These are phyloP conservation scores for Cacatua alba DNA, from an alignment of 2,113 vertebrate species.

Conservation along the genomic window DNA sequence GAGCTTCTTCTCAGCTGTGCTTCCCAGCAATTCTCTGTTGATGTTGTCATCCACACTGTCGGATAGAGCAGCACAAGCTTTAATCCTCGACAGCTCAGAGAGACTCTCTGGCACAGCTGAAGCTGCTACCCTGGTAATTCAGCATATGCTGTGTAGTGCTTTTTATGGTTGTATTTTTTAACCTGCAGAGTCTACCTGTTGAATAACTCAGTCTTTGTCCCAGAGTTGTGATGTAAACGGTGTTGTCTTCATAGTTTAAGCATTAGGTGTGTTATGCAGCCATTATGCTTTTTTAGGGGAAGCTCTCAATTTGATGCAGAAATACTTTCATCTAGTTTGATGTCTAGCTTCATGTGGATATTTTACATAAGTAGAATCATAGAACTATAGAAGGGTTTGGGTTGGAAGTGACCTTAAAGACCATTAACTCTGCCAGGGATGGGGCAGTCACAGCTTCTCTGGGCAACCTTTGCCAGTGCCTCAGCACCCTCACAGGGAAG, in stretches of 20 bases:
- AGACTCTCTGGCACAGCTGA: not conserved
- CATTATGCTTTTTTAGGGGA: not conserved
- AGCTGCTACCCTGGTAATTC: not conserved
- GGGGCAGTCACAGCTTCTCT: not conserved
- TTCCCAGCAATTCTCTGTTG: not conserved
- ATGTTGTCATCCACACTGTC: fast-evolving
- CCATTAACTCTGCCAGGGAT: not conserved
- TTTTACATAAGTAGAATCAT: not conserved
- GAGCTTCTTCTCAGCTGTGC: not conserved
- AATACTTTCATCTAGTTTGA: not conserved
- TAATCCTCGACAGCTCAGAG: not conserved
- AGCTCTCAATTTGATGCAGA: not conserved
- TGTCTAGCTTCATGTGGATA: not conserved
- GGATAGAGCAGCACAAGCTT: not conserved
- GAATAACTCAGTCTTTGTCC: not conserved
- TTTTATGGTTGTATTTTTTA: not conserved
- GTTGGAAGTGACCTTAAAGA: not conserved
- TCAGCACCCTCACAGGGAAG: not conserved
- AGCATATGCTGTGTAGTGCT: not conserved
- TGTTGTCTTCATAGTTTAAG: not conserved
- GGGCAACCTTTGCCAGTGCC: not conserved
- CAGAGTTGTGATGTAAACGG: not conserved
- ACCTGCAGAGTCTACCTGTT: not conserved
- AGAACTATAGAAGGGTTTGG: not conserved
- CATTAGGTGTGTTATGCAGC: not conserved